phyloP scores from a whole-genome alignment of 2,797 vertebrate genomes.

The Threskiornis aethiopicus region DNA sequence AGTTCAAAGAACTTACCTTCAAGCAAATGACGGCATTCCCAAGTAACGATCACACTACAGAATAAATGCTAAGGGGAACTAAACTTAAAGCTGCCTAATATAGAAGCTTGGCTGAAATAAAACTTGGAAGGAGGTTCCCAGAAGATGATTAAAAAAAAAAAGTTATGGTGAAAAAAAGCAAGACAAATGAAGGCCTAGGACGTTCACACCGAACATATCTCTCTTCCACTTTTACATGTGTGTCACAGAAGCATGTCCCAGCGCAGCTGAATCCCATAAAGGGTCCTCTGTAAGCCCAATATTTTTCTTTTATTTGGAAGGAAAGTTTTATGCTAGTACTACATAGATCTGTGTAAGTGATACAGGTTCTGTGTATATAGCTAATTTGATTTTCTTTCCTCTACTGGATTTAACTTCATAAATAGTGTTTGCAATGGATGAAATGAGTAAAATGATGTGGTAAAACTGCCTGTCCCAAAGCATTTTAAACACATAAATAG shows the following conservation, averaged over 20 bases:
- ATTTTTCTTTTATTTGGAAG: neutral
- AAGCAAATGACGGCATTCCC: constrained; percentile 33
- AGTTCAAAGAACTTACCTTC: constrained; percentile 43
- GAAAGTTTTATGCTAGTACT: neutral
- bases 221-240: neutral
- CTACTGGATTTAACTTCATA: neutral
- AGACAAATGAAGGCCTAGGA: neutral
- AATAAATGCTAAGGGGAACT: neutral
- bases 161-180: neutral
- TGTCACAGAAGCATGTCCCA: neutral
- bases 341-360: neutral
- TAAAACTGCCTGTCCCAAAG: neutral
- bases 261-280: constrained; percentile 28
- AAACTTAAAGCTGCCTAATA: neutral
- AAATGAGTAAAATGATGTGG: neutral
- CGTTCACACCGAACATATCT: neutral
- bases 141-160: neutral
- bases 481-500: neutral
- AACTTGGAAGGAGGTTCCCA: neutral
- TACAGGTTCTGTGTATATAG: neutral
- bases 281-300: neutral
- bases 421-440: neutral
- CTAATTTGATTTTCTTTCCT: neutral
- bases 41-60: neutral
- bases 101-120: neutral